Conservation (phyloP, 2,888 invertebrate species). For the Cataglyphis altisquamis region DNA sequence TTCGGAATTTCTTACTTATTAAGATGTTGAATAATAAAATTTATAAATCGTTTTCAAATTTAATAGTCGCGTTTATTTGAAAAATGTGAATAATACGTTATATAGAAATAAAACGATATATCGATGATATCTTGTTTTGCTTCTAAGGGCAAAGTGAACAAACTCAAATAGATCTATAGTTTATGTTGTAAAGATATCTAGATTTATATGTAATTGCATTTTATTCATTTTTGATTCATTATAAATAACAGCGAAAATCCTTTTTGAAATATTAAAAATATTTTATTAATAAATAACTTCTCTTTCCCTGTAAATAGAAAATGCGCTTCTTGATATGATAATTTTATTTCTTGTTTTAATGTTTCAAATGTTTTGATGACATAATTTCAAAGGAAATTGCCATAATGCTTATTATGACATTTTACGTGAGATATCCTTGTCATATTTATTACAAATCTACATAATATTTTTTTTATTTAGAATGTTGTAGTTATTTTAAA, state of each 20-base stretch:
- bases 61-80: not conserved
- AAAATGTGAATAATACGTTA: not conserved
- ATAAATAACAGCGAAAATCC: not conserved
- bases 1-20: not conserved
- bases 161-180: not conserved
- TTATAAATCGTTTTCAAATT: not conserved
- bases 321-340: not conserved
- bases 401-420: not conserved
- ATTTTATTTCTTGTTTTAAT: not conserved
- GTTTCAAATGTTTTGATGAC: not conserved
- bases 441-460: not conserved
- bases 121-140: not conserved
- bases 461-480: not conserved
- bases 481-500: not conserved
- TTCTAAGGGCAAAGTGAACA: not conserved
- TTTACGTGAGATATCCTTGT: not conserved
- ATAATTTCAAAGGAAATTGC: not conserved
- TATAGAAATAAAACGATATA: not conserved
- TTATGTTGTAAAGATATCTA: not conserved
- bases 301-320: not conserved
- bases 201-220: not conserved
- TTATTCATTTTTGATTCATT: not conserved
- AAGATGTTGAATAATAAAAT: not conserved
- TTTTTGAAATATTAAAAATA: not conserved
- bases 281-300: not conserved